These are phyloP conservation scores for Smithornis capensis DNA, from an alignment of 2,113 vertebrate species.

Conservation along the genomic window DNA sequence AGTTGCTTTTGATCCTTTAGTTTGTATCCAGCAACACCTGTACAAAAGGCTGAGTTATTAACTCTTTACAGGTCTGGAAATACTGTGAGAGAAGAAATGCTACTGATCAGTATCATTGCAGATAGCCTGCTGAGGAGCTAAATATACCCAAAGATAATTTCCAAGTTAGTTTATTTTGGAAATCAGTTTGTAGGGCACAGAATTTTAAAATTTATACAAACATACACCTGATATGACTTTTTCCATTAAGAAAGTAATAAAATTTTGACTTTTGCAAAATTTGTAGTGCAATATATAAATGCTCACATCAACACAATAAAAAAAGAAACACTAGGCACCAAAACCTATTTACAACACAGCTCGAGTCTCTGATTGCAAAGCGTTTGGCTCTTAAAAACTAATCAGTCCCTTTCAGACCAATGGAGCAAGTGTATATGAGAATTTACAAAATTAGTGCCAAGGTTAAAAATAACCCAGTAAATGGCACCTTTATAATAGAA, in stretches of 20 bases:
- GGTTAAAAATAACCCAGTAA: conserved; percentile 31
- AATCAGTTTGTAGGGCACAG: neutral
- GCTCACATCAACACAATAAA: neutral
- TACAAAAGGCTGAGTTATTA: neutral
- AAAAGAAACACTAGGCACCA: neutral
- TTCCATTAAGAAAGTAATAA: neutral
- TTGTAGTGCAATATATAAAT: neutral
- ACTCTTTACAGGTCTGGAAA: neutral
- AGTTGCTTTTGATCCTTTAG: neutral
- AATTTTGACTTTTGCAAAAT: neutral
- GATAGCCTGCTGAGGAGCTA: neutral
- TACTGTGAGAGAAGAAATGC: neutral
- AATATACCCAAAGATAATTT: neutral
- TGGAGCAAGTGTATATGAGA: neutral
- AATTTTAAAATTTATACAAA: neutral
- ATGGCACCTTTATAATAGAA: neutral
- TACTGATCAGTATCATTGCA: neutral
- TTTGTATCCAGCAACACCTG: neutral
- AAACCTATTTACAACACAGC: neutral
- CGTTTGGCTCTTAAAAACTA: neutral
- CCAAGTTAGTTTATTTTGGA: neutral
- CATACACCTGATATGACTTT: neutral
- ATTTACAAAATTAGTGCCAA: neutral
- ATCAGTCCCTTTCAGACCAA: neutral
- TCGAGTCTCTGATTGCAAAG: neutral